Conservation (phyloP, 2,888 invertebrate genomes). For the Anorthoa munda region DNA sequence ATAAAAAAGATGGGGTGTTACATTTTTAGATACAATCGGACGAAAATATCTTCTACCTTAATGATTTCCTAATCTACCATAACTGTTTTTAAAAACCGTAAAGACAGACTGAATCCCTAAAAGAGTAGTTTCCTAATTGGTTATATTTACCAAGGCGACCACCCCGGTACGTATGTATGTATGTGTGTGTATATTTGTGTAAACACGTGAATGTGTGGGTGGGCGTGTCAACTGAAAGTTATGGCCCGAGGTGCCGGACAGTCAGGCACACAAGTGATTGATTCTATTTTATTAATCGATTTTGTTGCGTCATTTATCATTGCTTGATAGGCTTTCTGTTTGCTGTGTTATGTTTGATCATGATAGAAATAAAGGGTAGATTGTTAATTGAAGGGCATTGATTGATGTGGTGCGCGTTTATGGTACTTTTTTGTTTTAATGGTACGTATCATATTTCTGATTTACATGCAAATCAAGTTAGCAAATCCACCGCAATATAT, state of each 20-base stretch:
- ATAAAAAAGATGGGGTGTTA: conserved; percentile 39
- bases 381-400: conserved; percentile 46
- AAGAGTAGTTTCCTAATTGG: conserved; percentile 59
- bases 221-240: conserved; percentile 69
- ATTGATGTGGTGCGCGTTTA: conserved; percentile 40
- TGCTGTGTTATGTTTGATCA: conserved; percentile 45
- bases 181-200: conserved; percentile 34
- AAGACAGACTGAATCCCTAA: conserved; percentile 41
- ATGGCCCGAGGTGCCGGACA: conserved; percentile 65
- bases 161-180: conserved; percentile 44
- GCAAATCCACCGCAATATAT: too few relatives aligned
- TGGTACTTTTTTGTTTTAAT: conserved; percentile 8
- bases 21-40: conserved; percentile 34
- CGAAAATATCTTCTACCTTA: conserved; percentile 29
- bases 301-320: conserved; percentile 56
- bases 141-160: conserved; percentile 65
- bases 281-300: conserved; percentile 59
- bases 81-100: conserved; percentile 34
- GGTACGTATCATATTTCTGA: conserved; percentile 28
- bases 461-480: not conserved
- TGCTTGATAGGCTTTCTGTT: conserved; percentile 50
- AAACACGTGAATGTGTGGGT: conserved; percentile 60
- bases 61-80: conserved; percentile 49
- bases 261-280: conserved; percentile 57
- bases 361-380: conserved; percentile 43